These are phyloP conservation scores for Pangasius larnaudii DNA, from an alignment of 2,797 vertebrate species.

Conservation along the genomic window DNA sequence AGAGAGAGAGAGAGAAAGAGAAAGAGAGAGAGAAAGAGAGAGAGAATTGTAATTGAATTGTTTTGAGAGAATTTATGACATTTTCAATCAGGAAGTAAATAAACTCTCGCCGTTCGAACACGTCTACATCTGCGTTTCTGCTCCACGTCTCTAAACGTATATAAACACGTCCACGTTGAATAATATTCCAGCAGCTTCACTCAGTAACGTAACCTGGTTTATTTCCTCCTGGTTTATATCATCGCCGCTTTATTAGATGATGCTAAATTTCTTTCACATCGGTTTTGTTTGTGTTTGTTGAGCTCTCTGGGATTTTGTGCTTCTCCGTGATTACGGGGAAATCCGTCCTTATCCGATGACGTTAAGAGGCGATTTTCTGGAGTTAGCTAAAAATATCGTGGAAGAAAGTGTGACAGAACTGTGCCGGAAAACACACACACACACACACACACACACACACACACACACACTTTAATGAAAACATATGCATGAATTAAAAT, in stretches of 20 bases:
- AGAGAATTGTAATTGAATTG: background rate
- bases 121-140: background rate
- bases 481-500: background rate
- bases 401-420: slow-evolving; percentile 27
- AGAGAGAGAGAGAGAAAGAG: too few relatives aligned
- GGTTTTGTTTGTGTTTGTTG: slow-evolving; percentile 19
- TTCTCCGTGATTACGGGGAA: slow-evolving; percentile 9
- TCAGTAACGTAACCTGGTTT: too few relatives aligned
- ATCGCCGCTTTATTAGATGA: background rate
- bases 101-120: background rate
- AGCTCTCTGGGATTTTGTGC: slow-evolving; percentile 18
- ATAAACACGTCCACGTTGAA: background rate
- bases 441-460: slow-evolving; percentile 4
- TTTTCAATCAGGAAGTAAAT: background rate
- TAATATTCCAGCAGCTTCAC: background rate
- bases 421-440: slow-evolving; percentile 13
- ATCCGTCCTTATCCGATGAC: slow-evolving; percentile 40
- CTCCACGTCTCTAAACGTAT: background rate
- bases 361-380: slow-evolving; percentile 35
- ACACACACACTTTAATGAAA: background rate
- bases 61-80: background rate
- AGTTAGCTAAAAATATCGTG: slow-evolving; percentile 38
- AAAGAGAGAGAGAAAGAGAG: too few relatives aligned
- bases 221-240: background rate
- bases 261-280: slow-evolving; percentile 3